Base-by-base conservation (phyloP, 2,888 invertebrate genomes). In the Minunthozetes semirufus region DNA sequence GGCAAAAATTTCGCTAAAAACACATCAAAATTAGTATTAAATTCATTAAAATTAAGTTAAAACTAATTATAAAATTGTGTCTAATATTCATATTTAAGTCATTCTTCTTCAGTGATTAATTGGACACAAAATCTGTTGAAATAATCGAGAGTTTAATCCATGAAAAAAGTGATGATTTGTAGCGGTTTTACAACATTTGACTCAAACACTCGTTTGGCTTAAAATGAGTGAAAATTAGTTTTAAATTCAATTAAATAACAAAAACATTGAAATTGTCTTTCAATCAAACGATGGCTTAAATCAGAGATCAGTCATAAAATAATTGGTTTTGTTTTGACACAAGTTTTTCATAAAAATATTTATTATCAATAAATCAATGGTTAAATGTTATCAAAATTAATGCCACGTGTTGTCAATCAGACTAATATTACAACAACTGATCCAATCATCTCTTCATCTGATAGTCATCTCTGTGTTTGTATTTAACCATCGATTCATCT, bases 341-440 rank as follows among this genome's bases (percentile, higher is more conserved):
- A 8, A 33, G 53, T 53, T n/a, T 53, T 53, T 48, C 53, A 11
- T 13, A 11, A 3, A 53, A 53, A n/a, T 17, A 53, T 19, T 33
- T 33, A 19, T 53, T 17, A 53, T n/a, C 11, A 53, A 19, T 53
- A 53, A 17, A 17, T 17, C 4, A 13, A 48, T 48, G 4, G 13
- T 33, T 33, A 33, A 48, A 8, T 19, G 53, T n/a, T 19, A 48
- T n/a, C 19, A 6, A 17, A 48, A 17, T 48, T 4, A 4, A 53
- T 53, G 53, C 53, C 53, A 53, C 53, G 53, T 53, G 53, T 53
- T 53, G n/a, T 53, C 53, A 53, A 53, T 53, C 17, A 48, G 6
- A n/a, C 17, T n/a, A n/a, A n/a, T 53, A 17, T n/a, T n/a, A n/a
- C n/a, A 53, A 53, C 17, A 19, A 17, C n/a, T 53, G 19, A 53